phyloP scores from a whole-genome alignment of 2,888 invertebrate species.

The Orchesellides sinensis region DNA sequence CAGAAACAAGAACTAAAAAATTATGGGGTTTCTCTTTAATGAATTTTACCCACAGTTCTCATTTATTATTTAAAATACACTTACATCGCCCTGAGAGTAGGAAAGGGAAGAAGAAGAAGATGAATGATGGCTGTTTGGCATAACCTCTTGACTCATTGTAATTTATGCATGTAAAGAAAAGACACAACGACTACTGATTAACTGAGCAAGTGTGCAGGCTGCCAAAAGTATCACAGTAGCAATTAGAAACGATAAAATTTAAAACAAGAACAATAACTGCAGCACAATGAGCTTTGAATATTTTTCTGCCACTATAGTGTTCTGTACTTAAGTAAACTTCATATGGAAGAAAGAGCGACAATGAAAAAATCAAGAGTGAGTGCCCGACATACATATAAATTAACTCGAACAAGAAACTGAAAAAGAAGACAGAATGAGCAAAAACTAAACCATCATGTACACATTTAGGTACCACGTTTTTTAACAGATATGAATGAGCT shows the following conservation, averaged over 20 bases:
- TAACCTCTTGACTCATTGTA: slow-evolving; percentile 39
- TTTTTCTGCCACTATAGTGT: too few species aligned
- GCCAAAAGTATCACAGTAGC: not conserved
- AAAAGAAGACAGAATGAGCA: too few species aligned
- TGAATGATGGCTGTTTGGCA: slow-evolving; percentile 23
- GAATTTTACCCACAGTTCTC: slow-evolving; percentile 24
- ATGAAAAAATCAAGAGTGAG: too few species aligned
- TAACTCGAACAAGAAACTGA: too few species aligned
- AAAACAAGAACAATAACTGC: not conserved
- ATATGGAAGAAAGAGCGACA: too few species aligned
- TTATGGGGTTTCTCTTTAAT: slow-evolving; percentile 9
- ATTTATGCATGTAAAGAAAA: slow-evolving; percentile 48
- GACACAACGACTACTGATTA: slow-evolving; percentile 13
- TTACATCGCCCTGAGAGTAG: slow-evolving; percentile 47
- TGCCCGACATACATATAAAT: too few species aligned
- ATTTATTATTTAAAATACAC: slow-evolving; percentile 58
- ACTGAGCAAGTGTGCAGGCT: slow-evolving; percentile 30
- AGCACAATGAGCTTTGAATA: too few species aligned
- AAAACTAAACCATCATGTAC: too few species aligned
- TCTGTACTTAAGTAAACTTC: too few species aligned
- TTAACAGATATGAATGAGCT: too few species aligned
- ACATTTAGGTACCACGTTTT: too few species aligned
- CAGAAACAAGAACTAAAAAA: not conserved
- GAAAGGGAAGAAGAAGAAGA: slow-evolving; percentile 19
- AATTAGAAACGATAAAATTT: not conserved